Evolutionary conservation across 2,113 vertebrate genomes (phyloP), one percentile per base, ranked within the genome.

Genomic region (Tinamus guttatus): DNA sequence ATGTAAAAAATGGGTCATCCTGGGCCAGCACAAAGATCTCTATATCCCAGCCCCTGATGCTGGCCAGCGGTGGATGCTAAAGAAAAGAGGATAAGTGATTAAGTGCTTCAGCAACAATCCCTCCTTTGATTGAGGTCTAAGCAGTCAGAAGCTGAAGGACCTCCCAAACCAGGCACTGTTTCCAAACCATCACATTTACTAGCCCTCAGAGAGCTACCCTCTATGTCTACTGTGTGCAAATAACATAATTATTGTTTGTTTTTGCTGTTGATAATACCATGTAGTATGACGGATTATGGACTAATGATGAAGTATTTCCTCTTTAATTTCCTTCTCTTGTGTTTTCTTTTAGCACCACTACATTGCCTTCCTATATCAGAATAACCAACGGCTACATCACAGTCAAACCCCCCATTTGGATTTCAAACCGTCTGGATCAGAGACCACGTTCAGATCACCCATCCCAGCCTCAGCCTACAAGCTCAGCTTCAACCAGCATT

Each of bases 311-410:
- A 28, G 5, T 40, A 41, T 68, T 25, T 80, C 21, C 28, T 45
- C 25, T 73, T 85, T 96, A 83, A 87, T 85, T 51, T 75, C 84
- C 30, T 88, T 56, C 58, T 91, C 49, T n/a, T 93, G 82, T 95
- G 92, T 96, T 97, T 90, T 83, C 36, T 92, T 94, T 21, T 78
- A 99, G 99, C 95, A 99, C 99, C 12, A 99, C 98, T 10, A 97
- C 98, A 2, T 97, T 98, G 28, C 98, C 98, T 52, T 98, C 98
- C 4, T 98, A 98, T 19, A 87, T 98, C 76, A 98, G 98, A 97
- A 98, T 98, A 95, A 98, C 98, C 30, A 98, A 99, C 9, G 98
- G 98, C 89, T 98, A 99, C 10, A 97, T 98, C 92, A 99, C 99
- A 0, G 98, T 98, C 92, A 98, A 98, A 63, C 97, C 99, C 59